Evolutionary conservation across 2,888 invertebrate species (phyloP).

Genomic region (Ormyrus nitidulus): DNA sequence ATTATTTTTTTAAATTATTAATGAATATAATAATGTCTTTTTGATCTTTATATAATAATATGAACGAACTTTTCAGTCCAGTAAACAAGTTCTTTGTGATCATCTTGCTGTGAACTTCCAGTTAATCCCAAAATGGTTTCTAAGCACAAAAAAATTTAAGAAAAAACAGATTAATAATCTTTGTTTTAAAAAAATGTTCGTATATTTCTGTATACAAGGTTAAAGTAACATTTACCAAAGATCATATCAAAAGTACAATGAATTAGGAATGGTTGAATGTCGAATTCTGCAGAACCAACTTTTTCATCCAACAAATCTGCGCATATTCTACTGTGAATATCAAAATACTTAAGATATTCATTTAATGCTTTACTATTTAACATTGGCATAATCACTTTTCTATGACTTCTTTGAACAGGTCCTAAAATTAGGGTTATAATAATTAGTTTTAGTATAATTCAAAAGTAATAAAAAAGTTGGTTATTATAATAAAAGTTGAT

Average conservation of each 20-base stretch:
- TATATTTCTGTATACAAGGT: neutral
- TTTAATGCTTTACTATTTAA: conserved; percentile 57
- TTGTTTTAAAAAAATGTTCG: neutral
- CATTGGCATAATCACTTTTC: conserved; percentile 59
- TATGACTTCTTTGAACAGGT: conserved; percentile 52
- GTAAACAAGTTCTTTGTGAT: conserved; percentile 57
- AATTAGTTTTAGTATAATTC: no score
- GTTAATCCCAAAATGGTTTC: conserved; percentile 62
- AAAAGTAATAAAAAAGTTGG: no score
- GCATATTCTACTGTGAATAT: conserved; percentile 57
- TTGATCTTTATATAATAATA: no score
- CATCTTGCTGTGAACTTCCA: conserved; percentile 57
- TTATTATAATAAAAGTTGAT: no score
- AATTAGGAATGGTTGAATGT: conserved; percentile 58
- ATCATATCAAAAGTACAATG: conserved; percentile 61
- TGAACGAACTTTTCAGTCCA: conserved; percentile 56
- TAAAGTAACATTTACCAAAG: conserved; percentile 49
- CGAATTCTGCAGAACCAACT: conserved; percentile 58
- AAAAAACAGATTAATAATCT: conserved; percentile 1
- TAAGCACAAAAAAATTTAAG: conserved; percentile 24
- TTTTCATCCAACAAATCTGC: conserved; percentile 57
- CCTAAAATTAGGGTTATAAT: conserved; percentile 21
- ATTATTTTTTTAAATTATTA: no score
- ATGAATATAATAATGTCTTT: neutral
- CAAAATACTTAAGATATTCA: conserved; percentile 56